A percentile compares a stretch with the other conserved stretches of the same genome.
phyloP scores from a whole-genome alignment of 2,888 invertebrate species.

The Andrena marginata region DNA sequence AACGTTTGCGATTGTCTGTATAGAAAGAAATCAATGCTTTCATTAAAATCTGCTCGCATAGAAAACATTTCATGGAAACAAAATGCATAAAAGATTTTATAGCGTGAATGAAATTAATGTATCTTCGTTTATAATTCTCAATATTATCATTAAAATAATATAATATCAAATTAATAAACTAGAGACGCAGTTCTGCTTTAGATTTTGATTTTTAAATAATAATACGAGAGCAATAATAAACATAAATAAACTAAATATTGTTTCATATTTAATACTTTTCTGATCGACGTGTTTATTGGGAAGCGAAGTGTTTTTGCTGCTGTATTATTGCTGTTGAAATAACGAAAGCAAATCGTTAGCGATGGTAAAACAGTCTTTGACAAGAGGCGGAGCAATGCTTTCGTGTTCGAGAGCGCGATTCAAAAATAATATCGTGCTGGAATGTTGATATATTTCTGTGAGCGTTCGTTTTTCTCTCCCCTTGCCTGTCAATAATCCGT shows the following conservation, averaged over 20 bases:
- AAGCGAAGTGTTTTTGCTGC: not conserved
- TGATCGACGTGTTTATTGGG: not conserved
- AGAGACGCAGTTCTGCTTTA: no score
- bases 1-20: no score
- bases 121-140: no score
- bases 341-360: not conserved
- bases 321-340: not conserved
- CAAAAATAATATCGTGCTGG: slow-evolving; percentile 2
- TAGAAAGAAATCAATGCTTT: not conserved
- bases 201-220: no score
- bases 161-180: no score
- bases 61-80: not conserved
- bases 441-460: not conserved
- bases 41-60: not conserved
- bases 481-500: not conserved
- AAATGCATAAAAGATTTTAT: not conserved
- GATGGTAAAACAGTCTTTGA: not conserved
- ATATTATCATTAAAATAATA: no score
- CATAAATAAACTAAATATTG: no score
- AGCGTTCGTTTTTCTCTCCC: not conserved
- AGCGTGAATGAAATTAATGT: no score
- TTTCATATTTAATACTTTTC: no score
- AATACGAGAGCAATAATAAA: no score
- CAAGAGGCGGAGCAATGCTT: not conserved
- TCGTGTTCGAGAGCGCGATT: not conserved